phyloP scores from a whole-genome alignment of 2,113 vertebrate genomes.

The Halcyon senegalensis region DNA sequence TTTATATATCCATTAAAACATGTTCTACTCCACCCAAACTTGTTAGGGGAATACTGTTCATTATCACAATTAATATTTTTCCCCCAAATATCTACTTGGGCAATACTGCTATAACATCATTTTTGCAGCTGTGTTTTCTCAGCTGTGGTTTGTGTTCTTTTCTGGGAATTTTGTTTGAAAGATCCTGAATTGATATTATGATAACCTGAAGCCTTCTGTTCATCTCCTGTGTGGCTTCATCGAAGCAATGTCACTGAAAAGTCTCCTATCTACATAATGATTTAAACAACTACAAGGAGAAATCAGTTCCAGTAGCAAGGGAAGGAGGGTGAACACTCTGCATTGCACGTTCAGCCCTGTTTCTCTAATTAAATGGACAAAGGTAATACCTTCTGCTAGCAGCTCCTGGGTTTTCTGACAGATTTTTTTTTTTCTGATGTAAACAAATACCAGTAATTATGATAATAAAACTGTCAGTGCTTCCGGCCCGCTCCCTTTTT shows the following conservation, averaged over 20 bases:
- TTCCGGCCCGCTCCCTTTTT: background rate
- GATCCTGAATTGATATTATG: background rate
- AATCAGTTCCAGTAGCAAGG: background rate
- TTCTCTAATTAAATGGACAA: background rate
- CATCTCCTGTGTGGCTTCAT: background rate
- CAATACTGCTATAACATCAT: background rate
- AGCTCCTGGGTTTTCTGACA: background rate
- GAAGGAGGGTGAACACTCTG: background rate
- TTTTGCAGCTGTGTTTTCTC: slow-evolving; percentile 5
- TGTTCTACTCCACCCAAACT: background rate
- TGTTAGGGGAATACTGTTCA: background rate
- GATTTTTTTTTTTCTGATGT: background rate
- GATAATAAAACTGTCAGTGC: background rate
- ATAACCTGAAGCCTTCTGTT: background rate
- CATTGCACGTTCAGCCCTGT: background rate
- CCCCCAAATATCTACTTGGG: background rate
- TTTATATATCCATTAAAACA: background rate
- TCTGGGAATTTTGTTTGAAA: background rate
- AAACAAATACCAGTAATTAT: background rate
- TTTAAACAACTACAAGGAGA: background rate
- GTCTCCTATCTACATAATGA: background rate
- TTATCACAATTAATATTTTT: background rate
- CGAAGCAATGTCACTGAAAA: background rate
- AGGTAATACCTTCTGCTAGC: background rate
- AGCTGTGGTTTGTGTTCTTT: background rate